Evolutionary conservation across 2,888 invertebrate genomes (phyloP).

Genomic region (Eudemis profundana): DNA sequence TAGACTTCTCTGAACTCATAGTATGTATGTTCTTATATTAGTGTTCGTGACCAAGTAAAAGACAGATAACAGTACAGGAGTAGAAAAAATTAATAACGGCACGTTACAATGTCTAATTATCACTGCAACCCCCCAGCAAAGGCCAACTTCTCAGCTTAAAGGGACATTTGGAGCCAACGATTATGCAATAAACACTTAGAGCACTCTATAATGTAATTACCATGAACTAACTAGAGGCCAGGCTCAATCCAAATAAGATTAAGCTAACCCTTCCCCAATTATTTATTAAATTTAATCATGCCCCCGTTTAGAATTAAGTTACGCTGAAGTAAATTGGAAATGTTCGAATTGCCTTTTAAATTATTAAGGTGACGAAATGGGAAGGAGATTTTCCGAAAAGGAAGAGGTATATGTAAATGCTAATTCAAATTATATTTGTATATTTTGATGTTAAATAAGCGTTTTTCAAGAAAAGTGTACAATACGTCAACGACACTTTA

Average conservation of each 20-base stretch:
- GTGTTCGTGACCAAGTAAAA: too few relatives aligned
- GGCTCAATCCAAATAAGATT: constrained; percentile 41
- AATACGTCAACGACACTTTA: too few relatives aligned
- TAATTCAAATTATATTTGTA: too few relatives aligned
- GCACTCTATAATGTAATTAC: constrained; percentile 40
- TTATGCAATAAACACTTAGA: constrained; percentile 38
- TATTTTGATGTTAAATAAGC: too few relatives aligned
- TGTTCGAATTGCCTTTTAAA: constrained; percentile 19
- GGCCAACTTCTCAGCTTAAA: constrained; percentile 10
- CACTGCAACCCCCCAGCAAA: background rate
- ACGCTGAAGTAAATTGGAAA: constrained; percentile 31
- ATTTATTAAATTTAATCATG: constrained; percentile 45
- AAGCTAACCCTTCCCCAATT: constrained; percentile 37
- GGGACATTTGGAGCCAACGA: constrained; percentile 26
- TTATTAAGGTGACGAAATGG: background rate
- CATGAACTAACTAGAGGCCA: constrained; percentile 25
- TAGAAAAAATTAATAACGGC: too few relatives aligned
- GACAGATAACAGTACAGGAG: too few relatives aligned
- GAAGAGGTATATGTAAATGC: too few relatives aligned
- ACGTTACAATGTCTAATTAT: background rate
- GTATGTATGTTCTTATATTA: too few relatives aligned
- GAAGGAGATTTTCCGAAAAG: too few relatives aligned
- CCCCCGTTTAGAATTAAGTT: constrained; percentile 35
- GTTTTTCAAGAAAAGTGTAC: too few relatives aligned
- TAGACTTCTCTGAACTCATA: too few relatives aligned